Conservation (phyloP, 1,140 invertebrate genomes). For the Scaptomyza pallida region DNA sequence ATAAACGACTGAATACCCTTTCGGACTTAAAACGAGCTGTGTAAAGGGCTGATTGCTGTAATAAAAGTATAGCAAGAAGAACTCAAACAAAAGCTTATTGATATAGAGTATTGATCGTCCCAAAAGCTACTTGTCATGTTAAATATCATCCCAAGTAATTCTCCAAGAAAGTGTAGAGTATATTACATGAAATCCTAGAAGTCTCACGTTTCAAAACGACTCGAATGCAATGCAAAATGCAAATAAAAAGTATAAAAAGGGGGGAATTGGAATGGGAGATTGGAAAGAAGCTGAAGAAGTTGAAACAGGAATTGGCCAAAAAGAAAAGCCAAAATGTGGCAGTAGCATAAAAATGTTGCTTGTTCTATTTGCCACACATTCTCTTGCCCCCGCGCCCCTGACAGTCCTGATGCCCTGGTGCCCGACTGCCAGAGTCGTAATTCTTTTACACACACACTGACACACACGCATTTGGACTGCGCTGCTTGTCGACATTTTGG, state of each 20-base stretch:
- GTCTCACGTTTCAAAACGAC: slow-evolving; percentile 10
- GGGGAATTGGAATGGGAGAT: slow-evolving; percentile 10
- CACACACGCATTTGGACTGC: slow-evolving; percentile 20
- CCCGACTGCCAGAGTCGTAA: slow-evolving; percentile 57
- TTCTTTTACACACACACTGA: slow-evolving; percentile 52
- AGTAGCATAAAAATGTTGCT: slow-evolving; percentile 73
- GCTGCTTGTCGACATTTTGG: slow-evolving; percentile 78
- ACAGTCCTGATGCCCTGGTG: slow-evolving; percentile 43
- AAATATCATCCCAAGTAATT: background rate
- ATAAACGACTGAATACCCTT: slow-evolving; percentile 6
- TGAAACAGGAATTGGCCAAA: slow-evolving; percentile 53
- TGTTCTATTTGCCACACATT: slow-evolving; percentile 55
- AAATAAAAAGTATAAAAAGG: slow-evolving; percentile 33
- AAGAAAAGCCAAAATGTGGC: slow-evolving; percentile 39
- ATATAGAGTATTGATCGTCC: too few species aligned
- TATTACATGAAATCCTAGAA: background rate
- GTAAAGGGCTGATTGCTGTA: too few species aligned
- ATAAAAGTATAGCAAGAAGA: too few species aligned
- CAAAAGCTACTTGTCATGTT: background rate
- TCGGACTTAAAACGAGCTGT: background rate
- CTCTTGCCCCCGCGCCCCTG: slow-evolving; percentile 18
- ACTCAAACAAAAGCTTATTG: too few species aligned
- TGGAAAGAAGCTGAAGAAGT: slow-evolving; percentile 61
- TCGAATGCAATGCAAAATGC: slow-evolving; percentile 63
- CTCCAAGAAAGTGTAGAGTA: too few species aligned